Evolutionary conservation across 1,140 invertebrate species (phyloP).

Genomic region (Tetragnatha versicolor): DNA sequence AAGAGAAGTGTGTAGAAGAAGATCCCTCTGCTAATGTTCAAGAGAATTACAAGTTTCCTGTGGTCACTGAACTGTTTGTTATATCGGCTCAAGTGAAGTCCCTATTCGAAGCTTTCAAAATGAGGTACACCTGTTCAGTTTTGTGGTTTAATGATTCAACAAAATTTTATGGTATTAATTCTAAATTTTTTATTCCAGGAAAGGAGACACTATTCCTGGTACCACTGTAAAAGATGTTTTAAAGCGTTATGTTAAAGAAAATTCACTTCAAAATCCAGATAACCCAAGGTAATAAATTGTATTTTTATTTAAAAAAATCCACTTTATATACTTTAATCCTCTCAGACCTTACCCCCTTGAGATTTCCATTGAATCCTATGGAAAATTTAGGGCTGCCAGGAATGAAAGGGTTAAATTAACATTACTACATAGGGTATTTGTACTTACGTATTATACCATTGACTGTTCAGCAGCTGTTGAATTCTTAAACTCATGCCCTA

Average conservation of each 20-base stretch:
- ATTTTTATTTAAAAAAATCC: conserved; percentile 1
- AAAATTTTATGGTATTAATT: neutral
- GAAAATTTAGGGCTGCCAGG: too few relatives aligned
- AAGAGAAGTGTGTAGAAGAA: conserved; percentile 50
- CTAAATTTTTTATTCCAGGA: conserved; percentile 69
- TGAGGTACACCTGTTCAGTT: conserved; percentile 65
- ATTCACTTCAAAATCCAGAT: conserved; percentile 71
- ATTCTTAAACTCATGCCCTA: too few relatives aligned
- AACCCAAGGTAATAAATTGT: conserved; percentile 60
- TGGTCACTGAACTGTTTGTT: conserved; percentile 74
- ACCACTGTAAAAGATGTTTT: conserved; percentile 75
- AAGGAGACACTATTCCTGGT: conserved; percentile 75
- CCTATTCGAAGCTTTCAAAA: conserved; percentile 70
- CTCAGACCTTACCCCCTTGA: too few relatives aligned
- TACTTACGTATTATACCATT: too few relatives aligned
- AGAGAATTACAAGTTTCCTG: conserved; percentile 63
- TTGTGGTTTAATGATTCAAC: conserved; percentile 6
- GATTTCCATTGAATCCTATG: too few relatives aligned
- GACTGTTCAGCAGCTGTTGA: too few relatives aligned
- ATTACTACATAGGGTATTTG: too few relatives aligned
- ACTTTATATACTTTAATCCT: conserved; percentile 31
- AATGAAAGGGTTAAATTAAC: too few relatives aligned
- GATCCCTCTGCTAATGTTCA: conserved; percentile 56
- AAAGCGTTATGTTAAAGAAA: conserved; percentile 78
- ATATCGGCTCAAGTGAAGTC: conserved; percentile 74